Base-by-base conservation (phyloP, 2,888 invertebrate species). In the Parasteatoda lunata region DNA sequence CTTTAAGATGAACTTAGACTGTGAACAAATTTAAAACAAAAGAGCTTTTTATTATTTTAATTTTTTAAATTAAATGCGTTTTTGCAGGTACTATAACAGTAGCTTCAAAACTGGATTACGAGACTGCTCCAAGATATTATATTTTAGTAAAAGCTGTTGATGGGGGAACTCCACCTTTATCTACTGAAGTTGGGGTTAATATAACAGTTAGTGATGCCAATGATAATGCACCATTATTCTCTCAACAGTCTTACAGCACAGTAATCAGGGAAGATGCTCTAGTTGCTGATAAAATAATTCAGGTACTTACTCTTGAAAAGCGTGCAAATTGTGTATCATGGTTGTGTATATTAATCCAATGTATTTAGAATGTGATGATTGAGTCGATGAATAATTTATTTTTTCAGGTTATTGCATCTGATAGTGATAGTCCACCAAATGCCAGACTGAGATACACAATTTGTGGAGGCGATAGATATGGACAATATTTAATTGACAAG, bases 101-200 rank as follows among this genome's bases (percentile, higher is more conserved):
- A 15, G 94, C 95, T 69, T 96, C 96, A 81, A 94, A 95, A 89
- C 93, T 98, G 77, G 98, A 98, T 92, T 97, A 95, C 92, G 98
- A 98, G 93, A 94, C 95, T 89, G 95, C 96, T 0, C 94, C 94
- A 89, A 95, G 96, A 91, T 98, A 97, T 92, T 95, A 96, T 90
- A 93, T 98, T 79, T 97, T 97, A 0, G 95, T 97, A 89, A 96
- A 97, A 92, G 98, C 98, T 3, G 94, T 96, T 47, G 98, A 98
- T 92, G 96, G 96, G 0, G 98, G 98, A 7, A 94, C 94, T 15
- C 97, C 97, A 3, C 97, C 98, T 13, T 94, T 98, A 68, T 96
- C 96, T 91, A 97, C 96, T 92, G 95, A 96, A 89, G 96, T 97
- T 5, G 94, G 96, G 30, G 94, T 98, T 81, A 97, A 97, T 92